phyloP scores from a whole-genome alignment of 2,888 invertebrate genomes.

The Atethmia centrago region DNA sequence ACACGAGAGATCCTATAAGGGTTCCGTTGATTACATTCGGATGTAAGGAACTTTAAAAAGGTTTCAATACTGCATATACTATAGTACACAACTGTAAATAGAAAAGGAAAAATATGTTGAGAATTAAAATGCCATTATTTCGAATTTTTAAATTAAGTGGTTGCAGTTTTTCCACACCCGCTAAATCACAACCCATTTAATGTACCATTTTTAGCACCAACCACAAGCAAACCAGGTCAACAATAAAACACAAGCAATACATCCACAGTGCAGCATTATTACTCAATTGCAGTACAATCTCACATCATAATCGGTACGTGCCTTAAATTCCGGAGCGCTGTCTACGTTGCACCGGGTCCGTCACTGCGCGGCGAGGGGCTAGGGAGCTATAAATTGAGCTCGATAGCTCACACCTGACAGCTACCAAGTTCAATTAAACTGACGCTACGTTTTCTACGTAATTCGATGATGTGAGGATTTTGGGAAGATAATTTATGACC shows the following conservation, averaged over 20 bases:
- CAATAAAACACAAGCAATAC: slow-evolving; percentile 1
- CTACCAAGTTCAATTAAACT: slow-evolving; percentile 61
- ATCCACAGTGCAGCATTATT: slow-evolving; percentile 26
- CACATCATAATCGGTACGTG: slow-evolving; percentile 56
- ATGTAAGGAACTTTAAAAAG: too few relatives aligned
- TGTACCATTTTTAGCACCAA: too few relatives aligned
- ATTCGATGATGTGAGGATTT: slow-evolving; percentile 54
- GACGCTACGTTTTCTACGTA: slow-evolving; percentile 55
- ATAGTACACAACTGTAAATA: too few relatives aligned
- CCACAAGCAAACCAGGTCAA: slow-evolving; percentile 2
- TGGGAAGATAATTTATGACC: slow-evolving; percentile 28
- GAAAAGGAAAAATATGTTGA: too few relatives aligned
- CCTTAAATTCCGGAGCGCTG: slow-evolving; percentile 33
- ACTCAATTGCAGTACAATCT: slow-evolving; percentile 48
- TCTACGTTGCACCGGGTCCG: slow-evolving; percentile 37
- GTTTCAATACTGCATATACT: too few relatives aligned
- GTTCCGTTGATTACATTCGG: too few relatives aligned
- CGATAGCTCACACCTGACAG: slow-evolving; percentile 58
- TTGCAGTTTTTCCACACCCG: too few relatives aligned
- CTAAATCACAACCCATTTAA: too few relatives aligned
- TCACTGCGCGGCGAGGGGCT: slow-evolving; percentile 24
- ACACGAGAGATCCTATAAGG: too few relatives aligned
- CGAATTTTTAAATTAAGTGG: too few relatives aligned
- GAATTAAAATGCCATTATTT: too few relatives aligned
- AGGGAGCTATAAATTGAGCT: slow-evolving; percentile 63